Conservation (phyloP, 2,888 invertebrate genomes). For the Timandra comae region DNA sequence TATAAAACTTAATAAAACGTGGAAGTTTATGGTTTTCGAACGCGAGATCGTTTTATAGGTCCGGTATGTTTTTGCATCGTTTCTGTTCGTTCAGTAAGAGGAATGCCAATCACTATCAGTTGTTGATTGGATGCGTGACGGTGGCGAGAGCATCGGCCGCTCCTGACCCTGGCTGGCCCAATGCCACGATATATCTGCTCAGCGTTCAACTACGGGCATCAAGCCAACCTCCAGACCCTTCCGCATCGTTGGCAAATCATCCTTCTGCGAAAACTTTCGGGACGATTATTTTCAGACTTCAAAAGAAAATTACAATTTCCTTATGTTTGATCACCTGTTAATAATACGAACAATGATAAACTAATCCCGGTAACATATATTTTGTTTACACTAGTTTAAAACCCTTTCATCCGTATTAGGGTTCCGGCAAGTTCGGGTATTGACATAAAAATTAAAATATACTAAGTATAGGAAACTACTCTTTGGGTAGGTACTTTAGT, state of each 20-base stretch:
- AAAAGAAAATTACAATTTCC: conserved; percentile 5
- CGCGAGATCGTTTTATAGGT: conserved; percentile 4
- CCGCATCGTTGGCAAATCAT: conserved; percentile 63
- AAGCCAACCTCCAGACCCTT: conserved; percentile 59
- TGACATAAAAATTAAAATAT: no score
- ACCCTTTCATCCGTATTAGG: no score
- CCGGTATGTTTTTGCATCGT: conserved; percentile 5
- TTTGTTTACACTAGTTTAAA: no score
- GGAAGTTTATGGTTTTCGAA: conserved; percentile 5
- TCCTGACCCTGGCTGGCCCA: conserved; percentile 76
- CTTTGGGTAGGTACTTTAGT: no score
- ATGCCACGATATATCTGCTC: conserved; percentile 61
- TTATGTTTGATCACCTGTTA: conserved; percentile 3
- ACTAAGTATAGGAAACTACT: no score
- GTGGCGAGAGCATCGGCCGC: conserved; percentile 64
- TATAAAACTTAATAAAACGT: conserved; percentile 22
- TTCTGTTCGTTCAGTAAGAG: conserved; percentile 15
- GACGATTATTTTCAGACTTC: conserved; percentile 22
- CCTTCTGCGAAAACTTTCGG: conserved; percentile 40
- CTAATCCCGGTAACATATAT: no score
- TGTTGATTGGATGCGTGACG: conserved; percentile 38
- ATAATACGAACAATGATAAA: no score
- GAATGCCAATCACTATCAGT: conserved; percentile 25
- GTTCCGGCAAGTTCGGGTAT: no score
- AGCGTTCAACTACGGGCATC: conserved; percentile 45